These are phyloP conservation scores for Hyles vespertilio DNA, from an alignment of 1,140 invertebrate species.

Conservation along the genomic window DNA sequence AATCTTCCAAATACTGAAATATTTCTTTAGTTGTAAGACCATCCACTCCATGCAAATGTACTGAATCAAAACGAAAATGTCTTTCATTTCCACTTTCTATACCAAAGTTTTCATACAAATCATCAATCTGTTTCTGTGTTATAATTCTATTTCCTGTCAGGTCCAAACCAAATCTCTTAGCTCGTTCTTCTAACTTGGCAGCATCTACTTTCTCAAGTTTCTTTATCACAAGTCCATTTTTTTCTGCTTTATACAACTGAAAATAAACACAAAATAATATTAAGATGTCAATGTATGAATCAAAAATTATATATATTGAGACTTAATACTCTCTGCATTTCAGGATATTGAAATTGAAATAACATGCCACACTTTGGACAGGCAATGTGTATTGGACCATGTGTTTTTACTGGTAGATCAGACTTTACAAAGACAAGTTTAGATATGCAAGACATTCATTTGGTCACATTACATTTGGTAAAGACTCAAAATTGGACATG, in stretches of 20 bases:
- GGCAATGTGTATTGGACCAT: no score
- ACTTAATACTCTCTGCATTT: no score
- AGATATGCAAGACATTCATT: no score
- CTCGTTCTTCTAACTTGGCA: constrained; percentile 80
- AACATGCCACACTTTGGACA: no score
- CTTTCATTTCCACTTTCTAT: constrained; percentile 79
- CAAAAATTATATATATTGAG: no score
- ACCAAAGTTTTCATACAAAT: constrained; percentile 81
- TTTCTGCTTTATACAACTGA: constrained; percentile 69
- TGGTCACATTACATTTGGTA: no score
- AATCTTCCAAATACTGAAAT: constrained; percentile 86
- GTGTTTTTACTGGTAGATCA: no score
- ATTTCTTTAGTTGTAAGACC: constrained; percentile 87
- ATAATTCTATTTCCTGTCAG: constrained; percentile 72
- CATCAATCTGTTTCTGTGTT: constrained; percentile 77
- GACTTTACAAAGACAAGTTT: no score
- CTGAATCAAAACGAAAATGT: constrained; percentile 81
- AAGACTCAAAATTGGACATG: no score
- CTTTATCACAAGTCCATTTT: constrained; percentile 76
- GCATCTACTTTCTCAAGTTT: constrained; percentile 80
- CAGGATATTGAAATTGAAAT: no score
- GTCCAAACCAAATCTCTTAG: constrained; percentile 82
- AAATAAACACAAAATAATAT: constrained; percentile 22
- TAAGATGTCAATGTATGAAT: background rate
- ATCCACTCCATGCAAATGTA: constrained; percentile 85